Evolutionary conservation across 1,140 invertebrate species (phyloP), one percentile per base, ranked within the genome.

Genomic region (Probaryconus sp.): DNA sequence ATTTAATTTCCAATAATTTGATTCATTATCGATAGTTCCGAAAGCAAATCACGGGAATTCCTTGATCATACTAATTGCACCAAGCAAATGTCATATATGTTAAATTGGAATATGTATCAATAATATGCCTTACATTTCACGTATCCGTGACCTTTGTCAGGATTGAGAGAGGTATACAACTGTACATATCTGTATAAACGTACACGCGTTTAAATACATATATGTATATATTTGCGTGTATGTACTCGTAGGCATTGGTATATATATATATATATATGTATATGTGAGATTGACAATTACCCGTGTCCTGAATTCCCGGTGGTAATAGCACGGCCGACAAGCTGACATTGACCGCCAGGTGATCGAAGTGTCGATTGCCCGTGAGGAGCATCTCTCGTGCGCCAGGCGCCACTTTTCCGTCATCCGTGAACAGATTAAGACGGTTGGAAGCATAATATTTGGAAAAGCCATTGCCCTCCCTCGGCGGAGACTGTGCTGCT

Each of bases 321-420:
- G 97, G 96, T 79, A 98, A 92, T 71, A 98, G 92, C 67, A 98
- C 93, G 14, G 96, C 93, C 83, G 96, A 97, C 68, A 93, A 88
- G 80, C 91, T 95, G 48, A 93, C 90, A 86, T 97, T 98, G 42
- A 98, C 94, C 26, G 92, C 91, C 64, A 94, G 90, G 78, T 94
- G 92, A 81, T 95, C 94, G 80, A 95, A 95, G 79, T 94, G 93
- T 47, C 92, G 88, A 88, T 93, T 93, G 33, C 91, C 90, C 21
- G 89, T 89, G 28, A 94, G 89, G 20, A 91, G 87, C 76, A 93
- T 89, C 63, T 93, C 91, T n/a, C 91, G 88, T 2, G 92, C 89
- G 16, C 91, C 90, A 10, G 92, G 89, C 7, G 89, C 89, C 38
- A 92, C 84, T 77, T 91, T 92, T 63, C 91, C 93, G 84, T 94